Percentiles rank a stretch among this genome's conserved stretches.
Conservation (phyloP, 2,113 vertebrate genomes). For the Porphyrio hochstetteri region DNA sequence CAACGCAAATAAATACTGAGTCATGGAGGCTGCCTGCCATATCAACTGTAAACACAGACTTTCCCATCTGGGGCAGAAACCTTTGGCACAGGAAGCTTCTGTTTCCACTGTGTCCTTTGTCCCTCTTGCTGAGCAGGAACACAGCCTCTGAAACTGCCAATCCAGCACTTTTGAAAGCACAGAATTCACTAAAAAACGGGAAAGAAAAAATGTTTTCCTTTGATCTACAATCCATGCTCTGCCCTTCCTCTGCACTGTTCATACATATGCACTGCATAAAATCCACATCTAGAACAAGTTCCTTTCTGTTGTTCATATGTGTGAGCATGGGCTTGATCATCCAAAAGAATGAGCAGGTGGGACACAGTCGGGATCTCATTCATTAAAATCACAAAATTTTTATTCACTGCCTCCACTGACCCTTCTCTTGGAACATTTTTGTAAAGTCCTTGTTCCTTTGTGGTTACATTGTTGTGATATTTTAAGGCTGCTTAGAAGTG, state of each 20-base stretch:
- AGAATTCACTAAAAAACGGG: not conserved
- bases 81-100: not conserved
- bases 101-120: not conserved
- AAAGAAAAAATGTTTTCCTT: not conserved
- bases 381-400: not conserved
- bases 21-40: not conserved
- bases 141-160: not conserved
- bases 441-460: not conserved
- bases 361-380: not conserved
- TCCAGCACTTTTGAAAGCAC: not conserved
- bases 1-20: not conserved
- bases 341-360: not conserved
- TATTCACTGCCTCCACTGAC: not conserved
- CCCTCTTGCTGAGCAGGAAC: not conserved
- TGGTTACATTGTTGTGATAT: not conserved
- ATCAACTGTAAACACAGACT: not conserved
- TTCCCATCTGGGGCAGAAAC: not conserved
- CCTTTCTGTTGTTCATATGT: not conserved
- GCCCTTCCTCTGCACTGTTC: not conserved
- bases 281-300: not conserved
- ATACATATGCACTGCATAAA: not conserved
- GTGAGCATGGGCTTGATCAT: not conserved
- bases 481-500: not conserved
- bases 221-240: slow-evolving; percentile 1
- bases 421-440: not conserved